Evolutionary conservation across 2,797 vertebrate species (phyloP).

Genomic region (Amblyraja radiata): DNA sequence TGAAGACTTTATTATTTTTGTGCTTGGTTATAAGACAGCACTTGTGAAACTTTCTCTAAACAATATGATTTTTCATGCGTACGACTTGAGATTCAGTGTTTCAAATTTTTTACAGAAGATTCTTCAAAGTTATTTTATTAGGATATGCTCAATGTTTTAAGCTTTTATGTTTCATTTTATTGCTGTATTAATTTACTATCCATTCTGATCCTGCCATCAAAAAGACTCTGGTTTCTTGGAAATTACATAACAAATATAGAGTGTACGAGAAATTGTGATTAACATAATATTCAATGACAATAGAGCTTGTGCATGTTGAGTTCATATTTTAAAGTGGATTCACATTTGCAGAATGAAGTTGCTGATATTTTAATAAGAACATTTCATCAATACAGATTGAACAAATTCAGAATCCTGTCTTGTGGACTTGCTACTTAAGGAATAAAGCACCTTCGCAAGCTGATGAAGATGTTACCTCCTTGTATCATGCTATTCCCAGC

Average conservation of each 20-base stretch:
- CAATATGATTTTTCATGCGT: neutral
- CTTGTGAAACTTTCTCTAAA: neutral
- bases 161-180: neutral
- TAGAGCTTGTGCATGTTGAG: neutral
- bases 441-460: constrained; percentile 37
- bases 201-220: neutral
- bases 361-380: neutral
- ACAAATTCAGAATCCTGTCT: constrained; percentile 57
- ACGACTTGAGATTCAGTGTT: neutral
- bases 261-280: neutral
- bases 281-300: too few relatives aligned
- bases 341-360: neutral
- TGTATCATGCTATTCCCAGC: constrained; percentile 67
- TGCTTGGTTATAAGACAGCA: neutral
- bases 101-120: neutral
- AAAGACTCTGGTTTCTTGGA: neutral
- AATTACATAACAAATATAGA: neutral
- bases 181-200: neutral
- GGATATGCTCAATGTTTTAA: neutral
- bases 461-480: neutral
- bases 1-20: too few relatives aligned
- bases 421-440: constrained; percentile 57
- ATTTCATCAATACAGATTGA: constrained; percentile 59
- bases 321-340: neutral
- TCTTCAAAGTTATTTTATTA: neutral